phyloP scores from a whole-genome alignment of 2,113 vertebrate genomes.

The Zosterops borbonicus region DNA sequence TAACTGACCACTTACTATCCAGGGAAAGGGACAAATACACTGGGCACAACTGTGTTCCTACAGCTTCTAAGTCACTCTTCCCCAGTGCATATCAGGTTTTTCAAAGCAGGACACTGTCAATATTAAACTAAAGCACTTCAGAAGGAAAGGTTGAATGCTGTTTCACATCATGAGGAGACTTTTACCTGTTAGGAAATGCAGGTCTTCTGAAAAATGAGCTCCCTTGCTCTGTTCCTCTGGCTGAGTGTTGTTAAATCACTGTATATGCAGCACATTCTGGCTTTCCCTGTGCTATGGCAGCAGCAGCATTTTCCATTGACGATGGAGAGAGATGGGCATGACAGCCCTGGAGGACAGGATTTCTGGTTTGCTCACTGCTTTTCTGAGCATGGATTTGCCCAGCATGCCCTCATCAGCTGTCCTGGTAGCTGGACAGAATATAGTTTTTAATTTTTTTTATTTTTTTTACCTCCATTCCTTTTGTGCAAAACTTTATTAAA shows the following conservation, averaged over 20 bases:
- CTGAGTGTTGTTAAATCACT: not conserved
- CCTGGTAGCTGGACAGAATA: not conserved
- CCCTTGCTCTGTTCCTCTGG: not conserved
- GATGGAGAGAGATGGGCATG: not conserved
- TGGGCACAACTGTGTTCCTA: not conserved
- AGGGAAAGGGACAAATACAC: not conserved
- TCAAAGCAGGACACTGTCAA: not conserved
- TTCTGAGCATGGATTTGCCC: not conserved
- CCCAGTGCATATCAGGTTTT: not conserved
- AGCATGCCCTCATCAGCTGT: not conserved
- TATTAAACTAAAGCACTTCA: not conserved
- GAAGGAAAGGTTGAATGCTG: not conserved
- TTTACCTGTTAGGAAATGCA: not conserved
- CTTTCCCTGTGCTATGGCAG: not conserved
- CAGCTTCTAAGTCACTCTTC: not conserved
- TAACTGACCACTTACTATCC: fast-evolving
- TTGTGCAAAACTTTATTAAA: not conserved
- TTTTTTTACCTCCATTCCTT: not conserved
- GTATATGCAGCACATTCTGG: not conserved
- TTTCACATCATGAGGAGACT: not conserved
- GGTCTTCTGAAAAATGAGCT: not conserved
- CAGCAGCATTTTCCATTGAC: not conserved
- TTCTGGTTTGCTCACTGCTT: not conserved
- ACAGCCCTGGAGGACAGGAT: not conserved
- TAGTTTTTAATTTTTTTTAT: not conserved